Evolutionary conservation across 1,140 invertebrate species (phyloP).

Genomic region (Hypsibius dujardini): DNA sequence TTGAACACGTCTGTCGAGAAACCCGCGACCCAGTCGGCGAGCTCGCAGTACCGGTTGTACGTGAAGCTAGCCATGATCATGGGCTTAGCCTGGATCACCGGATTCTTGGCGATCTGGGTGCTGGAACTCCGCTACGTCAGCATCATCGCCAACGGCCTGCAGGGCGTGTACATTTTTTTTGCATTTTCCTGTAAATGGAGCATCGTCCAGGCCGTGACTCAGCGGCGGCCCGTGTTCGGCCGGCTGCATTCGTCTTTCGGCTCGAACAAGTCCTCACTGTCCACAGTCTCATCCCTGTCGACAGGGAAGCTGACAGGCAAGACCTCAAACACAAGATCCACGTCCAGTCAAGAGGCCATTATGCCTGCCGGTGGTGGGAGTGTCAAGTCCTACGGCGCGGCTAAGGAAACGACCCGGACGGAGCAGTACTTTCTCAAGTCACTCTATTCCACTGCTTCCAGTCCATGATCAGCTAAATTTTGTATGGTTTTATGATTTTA

Average conservation of each 20-base stretch:
- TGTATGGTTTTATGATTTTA: too few species aligned
- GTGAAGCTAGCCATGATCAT: slow-evolving; percentile 37
- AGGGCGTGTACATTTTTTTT: slow-evolving; percentile 24
- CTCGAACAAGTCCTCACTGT: neutral
- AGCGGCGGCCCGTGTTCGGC: neutral
- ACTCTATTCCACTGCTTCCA: too few species aligned
- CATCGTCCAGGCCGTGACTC: neutral
- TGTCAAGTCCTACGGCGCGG: too few species aligned
- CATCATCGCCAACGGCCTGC: slow-evolving; percentile 34
- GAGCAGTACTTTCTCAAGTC: too few species aligned
- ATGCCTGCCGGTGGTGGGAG: too few species aligned
- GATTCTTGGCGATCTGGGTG: slow-evolving; percentile 30
- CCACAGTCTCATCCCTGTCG: neutral
- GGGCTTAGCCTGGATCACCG: slow-evolving; percentile 38
- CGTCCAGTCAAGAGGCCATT: too few species aligned
- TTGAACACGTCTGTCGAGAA: neutral
- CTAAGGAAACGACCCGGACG: too few species aligned
- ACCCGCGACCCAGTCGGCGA: neutral
- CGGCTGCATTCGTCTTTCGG: neutral
- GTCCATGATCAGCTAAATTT: too few species aligned
- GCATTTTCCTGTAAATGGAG: slow-evolving; percentile 12
- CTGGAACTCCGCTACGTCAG: slow-evolving; percentile 29
- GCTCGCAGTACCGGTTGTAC: slow-evolving; percentile 33
- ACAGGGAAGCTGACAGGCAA: too few species aligned
- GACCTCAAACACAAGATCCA: too few species aligned